These are phyloP conservation scores for Cyrtonyx montezumae DNA, from an alignment of 2,113 vertebrate species.

Conservation along the genomic window DNA sequence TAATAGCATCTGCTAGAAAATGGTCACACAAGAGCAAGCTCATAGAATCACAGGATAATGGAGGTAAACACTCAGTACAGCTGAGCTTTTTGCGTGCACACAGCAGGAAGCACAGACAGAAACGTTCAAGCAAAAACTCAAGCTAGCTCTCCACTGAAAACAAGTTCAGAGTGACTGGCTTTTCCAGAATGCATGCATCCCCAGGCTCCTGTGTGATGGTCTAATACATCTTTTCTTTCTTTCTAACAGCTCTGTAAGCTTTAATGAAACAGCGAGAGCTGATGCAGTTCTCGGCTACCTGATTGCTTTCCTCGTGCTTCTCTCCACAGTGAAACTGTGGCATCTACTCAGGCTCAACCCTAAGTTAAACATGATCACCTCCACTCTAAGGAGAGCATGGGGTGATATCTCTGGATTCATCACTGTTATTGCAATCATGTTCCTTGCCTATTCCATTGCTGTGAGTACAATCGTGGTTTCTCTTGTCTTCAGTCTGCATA, in stretches of 20 bases:
- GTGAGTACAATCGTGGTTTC: slow-evolving; percentile 77
- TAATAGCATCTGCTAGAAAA: not conserved
- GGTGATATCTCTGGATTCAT: slow-evolving; percentile 94
- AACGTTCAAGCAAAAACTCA: not conserved
- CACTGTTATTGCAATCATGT: slow-evolving; percentile 88
- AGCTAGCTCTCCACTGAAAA: not conserved
- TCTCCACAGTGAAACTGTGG: slow-evolving; percentile 94
- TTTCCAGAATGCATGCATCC: not conserved
- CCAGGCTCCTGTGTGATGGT: not conserved
- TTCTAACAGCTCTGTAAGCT: slow-evolving; percentile 83
- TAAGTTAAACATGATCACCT: slow-evolving; percentile 93
- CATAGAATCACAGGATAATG: not conserved
- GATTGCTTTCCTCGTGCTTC: slow-evolving; percentile 92
- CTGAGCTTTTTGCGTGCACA: not conserved
- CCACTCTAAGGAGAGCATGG: slow-evolving; percentile 89
- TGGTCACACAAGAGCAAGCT: rapidly evolving
- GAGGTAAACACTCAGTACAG: not conserved
- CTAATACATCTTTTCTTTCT: not conserved
- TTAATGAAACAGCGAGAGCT: slow-evolving; percentile 88
- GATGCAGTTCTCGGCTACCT: slow-evolving; percentile 91
- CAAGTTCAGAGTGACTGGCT: not conserved
- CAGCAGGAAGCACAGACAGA: not conserved
- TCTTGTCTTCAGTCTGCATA: not conserved
- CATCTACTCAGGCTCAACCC: slow-evolving; percentile 94
- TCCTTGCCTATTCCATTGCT: slow-evolving; percentile 90